Base-by-base conservation (phyloP, 2,797 vertebrate species). In the Myotis findleyi region DNA sequence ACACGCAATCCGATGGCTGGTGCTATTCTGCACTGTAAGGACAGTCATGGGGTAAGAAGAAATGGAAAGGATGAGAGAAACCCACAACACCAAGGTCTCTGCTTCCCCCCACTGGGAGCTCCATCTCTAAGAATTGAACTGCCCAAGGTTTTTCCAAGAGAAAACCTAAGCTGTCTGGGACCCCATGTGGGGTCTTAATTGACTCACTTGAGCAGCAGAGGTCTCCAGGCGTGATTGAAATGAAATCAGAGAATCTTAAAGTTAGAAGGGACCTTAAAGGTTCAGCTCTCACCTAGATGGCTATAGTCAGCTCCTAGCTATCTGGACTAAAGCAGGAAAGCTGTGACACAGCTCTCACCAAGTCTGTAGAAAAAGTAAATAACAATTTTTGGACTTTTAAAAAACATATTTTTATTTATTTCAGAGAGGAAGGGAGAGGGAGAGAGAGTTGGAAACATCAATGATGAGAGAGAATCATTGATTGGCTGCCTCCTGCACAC, bases 351-450 rank as follows among this genome's bases (percentile, higher is more conserved):
- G 51, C 25, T 41, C 20, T 91, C 30, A 59, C 11, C 79, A 71
- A 86, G 18, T 88, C 55, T 66, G 41, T 25, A 69, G 20, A 84
- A 87, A 95, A 92, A 71, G 17, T 11, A 72, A 80, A 59, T 64
- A 27, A 89, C 90, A 93, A 89, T n/a, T 71, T 51, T 83, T 59
- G 44, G 73, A 76, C 25, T 86, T 95, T 21, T 14, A 0, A 62
- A 30, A 62, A 2, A 59, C 13, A 59, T 59, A 12, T 59, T 59
- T 59, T 59, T 59, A 59, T 59, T 59, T 11, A 59, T 59, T 59
- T 59, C 25, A 59, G 57, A 27, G 23, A 59, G 57, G 23, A 59
- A 59, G 10, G 25, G 23, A 59, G 25, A 59, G 57, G 20, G 53
- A 55, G 18, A 55, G 51, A 20, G 18, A 53, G 53, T 21, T 57